A percentile compares a stretch with the other conserved stretches of the same genome.
phyloP scores from a whole-genome alignment of 30 jellyfish, hydroid and myxozoan species.

The Cassiopea xamachana region DNA sequence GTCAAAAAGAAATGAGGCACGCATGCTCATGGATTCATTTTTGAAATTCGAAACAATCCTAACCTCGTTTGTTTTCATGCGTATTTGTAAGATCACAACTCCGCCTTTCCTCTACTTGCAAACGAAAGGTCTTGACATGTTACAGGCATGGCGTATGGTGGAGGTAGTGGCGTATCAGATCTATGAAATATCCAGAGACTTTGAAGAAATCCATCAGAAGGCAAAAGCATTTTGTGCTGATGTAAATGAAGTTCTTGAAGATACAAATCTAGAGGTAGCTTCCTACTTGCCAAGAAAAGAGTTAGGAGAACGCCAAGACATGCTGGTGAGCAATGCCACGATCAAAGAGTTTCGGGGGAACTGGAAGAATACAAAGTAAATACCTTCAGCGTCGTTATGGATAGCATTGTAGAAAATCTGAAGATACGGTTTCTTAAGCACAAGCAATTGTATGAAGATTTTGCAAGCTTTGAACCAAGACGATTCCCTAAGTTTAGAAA shows the following conservation, averaged over 20 bases:
- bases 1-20: no score
- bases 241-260: background rate
- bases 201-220: background rate
- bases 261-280: background rate
- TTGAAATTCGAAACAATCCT: background rate
- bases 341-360: background rate
- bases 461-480: background rate
- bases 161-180: background rate
- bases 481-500: no score
- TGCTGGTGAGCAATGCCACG: background rate
- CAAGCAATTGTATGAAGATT: slow-evolving; percentile 7
- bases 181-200: no score
- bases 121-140: slow-evolving; percentile 33
- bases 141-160: slow-evolving; percentile 56
- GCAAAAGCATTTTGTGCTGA: background rate
- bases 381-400: background rate
- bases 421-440: slow-evolving; percentile 4
- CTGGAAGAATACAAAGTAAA: background rate
- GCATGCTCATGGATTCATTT: no score
- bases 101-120: slow-evolving; percentile 41
- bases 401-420: background rate
- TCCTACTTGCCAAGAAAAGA: no score
- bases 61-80: background rate
- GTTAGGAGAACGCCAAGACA: background rate
- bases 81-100: slow-evolving; percentile 26